Base-by-base conservation (phyloP, 2,888 invertebrate species). In the Phlogophora meticulosa region DNA sequence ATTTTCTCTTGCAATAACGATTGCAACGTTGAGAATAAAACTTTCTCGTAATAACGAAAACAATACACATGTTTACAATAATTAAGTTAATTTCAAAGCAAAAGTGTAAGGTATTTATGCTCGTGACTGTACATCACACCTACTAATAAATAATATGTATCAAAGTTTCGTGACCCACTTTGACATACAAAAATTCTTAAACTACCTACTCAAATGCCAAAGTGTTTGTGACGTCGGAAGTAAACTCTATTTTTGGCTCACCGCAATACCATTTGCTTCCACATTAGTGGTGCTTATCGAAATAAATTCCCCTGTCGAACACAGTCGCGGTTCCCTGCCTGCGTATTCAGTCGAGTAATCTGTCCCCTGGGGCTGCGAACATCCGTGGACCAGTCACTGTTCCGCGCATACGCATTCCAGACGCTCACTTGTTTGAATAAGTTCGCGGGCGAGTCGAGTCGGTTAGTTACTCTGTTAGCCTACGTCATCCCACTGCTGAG, bases 281-380 rank as follows among this genome's bases (percentile, higher is more conserved):
- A 43, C 17, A 73, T 74, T 73, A 65, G 57, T 40, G 58, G 51
- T 74, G 67, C 74, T 87, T 82, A 84, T 78, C 58, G 63, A 17
- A 66, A 79, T 77, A 83, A 76, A 80, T 76, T 58, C 60, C 77
- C 72, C 76, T 81, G 83, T 76, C 74, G 80, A 71, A 66, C 75
- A 76, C 65, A 74, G 73, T 70, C 82, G 81, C 85, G 83, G 85
- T 80, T 71, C 80, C 81, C 84, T 85, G 80, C 81, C 84, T 85
- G 80, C 84, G 84, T 87, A 86, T 87, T 87, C 87, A 82, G 76
- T 78, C 84, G 80, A 87, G 85, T 89, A 89, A 90, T 90, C 87
- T 87, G 80, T 87, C 89, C 86, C 90, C 79, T 53, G 86, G 74
- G 90, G 88, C 86, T 77, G 79, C 80, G 77, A 86, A 81, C 83